Evolutionary conservation across 2,888 invertebrate species (phyloP), one percentile per base, ranked within the genome.

Genomic region (Phaedon cochleariae): DNA sequence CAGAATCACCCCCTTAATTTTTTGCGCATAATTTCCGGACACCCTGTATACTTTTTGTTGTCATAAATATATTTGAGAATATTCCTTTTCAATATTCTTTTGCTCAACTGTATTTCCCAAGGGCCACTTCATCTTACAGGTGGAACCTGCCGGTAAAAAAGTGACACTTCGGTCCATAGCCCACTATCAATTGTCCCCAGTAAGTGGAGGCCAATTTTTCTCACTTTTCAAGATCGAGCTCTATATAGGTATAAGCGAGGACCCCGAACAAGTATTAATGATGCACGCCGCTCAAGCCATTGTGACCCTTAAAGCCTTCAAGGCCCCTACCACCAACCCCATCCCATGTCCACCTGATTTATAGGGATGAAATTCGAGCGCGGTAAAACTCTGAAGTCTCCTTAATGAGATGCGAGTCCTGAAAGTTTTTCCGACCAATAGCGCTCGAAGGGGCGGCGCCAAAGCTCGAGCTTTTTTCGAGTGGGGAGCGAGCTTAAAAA

Each of bases 361-460:
- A 83, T 82, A 80, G 75, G 80, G 82, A 73, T 77, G 81, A 82
- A 79, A 78, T 80, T 81, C 81, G 79, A 76, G 76, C 76, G 77
- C 77, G 76, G 78, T 81, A 82, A 83, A 83, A 82, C 80, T 80
- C 80, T 79, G 79, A 80, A 81, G 81, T 80, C 81, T 81, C 81
- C 82, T 81, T 83, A 83, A 83, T 83, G 83, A 83, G 81, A 83
- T 83, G 83, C 81, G 79, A 80, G 76, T 78, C 80, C 74, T 77
- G 75, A 75, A 81, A 83, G 80, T 83, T 83, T 83, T 83, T 81
- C 81, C 82, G 69, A 73, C 83, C 83, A 83, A 83, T 83, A 75
- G 79, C 73, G 74, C 62, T 26, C 64, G 72, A 69, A 71, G 73
- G 72, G 82, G 81, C 80, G 81, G 77, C 68, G 76, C 79, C 71